Evolutionary conservation across 1,140 invertebrate genomes (phyloP).

Genomic region (Caenorhabditis brenneri): DNA sequence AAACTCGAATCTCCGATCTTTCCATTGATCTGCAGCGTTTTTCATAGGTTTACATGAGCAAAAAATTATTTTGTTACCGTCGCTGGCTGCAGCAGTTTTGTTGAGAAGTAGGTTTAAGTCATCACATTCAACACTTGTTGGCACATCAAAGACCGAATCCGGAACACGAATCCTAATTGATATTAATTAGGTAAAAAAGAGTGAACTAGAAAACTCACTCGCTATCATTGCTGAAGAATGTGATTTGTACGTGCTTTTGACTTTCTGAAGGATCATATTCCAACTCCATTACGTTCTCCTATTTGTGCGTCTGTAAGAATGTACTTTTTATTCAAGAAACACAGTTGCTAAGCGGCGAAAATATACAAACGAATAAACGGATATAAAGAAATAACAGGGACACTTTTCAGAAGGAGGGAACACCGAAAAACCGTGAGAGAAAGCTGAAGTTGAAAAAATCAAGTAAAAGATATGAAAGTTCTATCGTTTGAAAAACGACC

Average conservation of each 20-base stretch:
- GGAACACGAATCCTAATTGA: conserved; percentile 1
- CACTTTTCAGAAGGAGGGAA: not conserved
- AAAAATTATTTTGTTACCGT: conserved; percentile 32
- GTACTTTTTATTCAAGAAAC: not conserved
- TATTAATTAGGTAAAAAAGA: not conserved
- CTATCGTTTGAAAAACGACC: conserved; percentile 1
- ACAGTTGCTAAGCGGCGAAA: not conserved
- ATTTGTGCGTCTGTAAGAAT: not conserved
- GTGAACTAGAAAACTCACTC: conserved; percentile 36
- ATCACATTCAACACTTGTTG: conserved; percentile 32
- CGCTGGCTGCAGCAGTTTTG: not conserved
- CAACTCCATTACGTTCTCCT: not conserved
- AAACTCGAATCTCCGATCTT: conserved; percentile 63
- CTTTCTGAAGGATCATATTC: not conserved
- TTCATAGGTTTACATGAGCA: no score
- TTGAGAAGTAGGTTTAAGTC: conserved; percentile 52
- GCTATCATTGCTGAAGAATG: conserved; percentile 46
- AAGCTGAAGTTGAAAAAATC: not conserved
- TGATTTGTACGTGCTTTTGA: conserved; percentile 35
- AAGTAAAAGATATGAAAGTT: not conserved
- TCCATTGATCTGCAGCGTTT: conserved; percentile 64
- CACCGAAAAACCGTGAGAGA: not conserved
- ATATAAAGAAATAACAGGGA: not conserved
- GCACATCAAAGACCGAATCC: conserved; percentile 47
- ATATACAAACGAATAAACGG: not conserved